Conservation (phyloP, 2,113 vertebrate species). For the Astur gentilis region DNA sequence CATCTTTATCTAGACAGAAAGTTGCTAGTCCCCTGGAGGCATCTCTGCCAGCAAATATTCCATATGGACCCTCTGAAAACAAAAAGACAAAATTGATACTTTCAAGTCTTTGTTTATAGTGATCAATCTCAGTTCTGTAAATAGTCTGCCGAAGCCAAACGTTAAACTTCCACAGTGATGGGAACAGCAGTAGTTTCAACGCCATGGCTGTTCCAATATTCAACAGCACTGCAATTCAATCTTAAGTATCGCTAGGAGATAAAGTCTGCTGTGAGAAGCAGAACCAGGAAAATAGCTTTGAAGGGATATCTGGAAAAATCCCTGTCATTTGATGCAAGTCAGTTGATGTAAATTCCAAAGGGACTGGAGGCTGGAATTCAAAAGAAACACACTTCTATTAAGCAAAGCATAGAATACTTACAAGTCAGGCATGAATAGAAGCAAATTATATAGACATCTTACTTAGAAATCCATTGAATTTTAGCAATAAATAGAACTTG, state of each 20-base stretch:
- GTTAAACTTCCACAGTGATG: background rate
- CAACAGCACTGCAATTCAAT: background rate
- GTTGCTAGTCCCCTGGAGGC: constrained; percentile 96
- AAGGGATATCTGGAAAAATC: background rate
- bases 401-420: background rate
- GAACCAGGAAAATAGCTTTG: background rate
- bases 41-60: constrained; percentile 96
- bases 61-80: constrained; percentile 90
- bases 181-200: background rate
- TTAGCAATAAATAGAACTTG: background rate
- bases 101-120: background rate
- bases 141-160: background rate
- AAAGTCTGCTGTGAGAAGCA: constrained; percentile 21
- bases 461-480: background rate
- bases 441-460: background rate
- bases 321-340: background rate
- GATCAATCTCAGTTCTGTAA: background rate
- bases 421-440: background rate
- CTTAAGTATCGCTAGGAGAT: background rate
- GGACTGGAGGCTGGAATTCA: constrained; percentile 13
- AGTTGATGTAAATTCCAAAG: constrained; percentile 12
- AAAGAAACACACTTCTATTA: constrained; percentile 5
- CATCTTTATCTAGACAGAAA: constrained; percentile 96
- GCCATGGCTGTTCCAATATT: background rate
- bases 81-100: constrained; percentile 46